phyloP scores from a whole-genome alignment of 2,797 vertebrate species.

The Thamnophis elegans region DNA sequence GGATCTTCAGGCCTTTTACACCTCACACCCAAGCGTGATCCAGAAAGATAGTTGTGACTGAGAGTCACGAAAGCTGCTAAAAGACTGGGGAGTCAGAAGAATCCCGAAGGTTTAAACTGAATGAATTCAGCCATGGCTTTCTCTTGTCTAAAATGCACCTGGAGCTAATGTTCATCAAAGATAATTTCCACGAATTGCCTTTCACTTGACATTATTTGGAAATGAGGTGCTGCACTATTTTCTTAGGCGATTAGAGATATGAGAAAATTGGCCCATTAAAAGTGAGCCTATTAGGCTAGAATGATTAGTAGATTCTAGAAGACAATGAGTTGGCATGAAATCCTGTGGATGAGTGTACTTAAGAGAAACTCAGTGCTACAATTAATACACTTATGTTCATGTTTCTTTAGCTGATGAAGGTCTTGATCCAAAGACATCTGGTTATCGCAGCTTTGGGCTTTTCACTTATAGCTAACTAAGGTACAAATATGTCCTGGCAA shows the following conservation, averaged over 20 bases:
- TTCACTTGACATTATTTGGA: neutral
- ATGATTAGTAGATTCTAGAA: neutral
- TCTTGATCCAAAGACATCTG: neutral
- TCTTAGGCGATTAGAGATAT: neutral
- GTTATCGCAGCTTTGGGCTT: neutral
- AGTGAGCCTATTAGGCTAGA: neutral
- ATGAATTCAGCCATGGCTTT: neutral
- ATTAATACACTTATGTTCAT: neutral
- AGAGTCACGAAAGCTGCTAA: neutral
- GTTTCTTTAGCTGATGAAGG: neutral
- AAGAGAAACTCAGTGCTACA: neutral
- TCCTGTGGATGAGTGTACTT: neutral
- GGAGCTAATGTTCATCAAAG: neutral
- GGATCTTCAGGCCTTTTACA: neutral
- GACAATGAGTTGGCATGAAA: neutral
- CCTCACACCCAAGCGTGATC: neutral
- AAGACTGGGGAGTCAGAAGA: neutral
- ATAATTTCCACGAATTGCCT: neutral
- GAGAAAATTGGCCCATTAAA: neutral
- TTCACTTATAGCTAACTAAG: neutral
- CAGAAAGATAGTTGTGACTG: neutral
- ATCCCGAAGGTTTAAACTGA: neutral
- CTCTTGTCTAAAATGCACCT: neutral
- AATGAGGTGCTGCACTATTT: neutral
- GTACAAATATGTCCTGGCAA: neutral